A percentile compares a stretch with the other conserved stretches of the same genome.
Evolutionary conservation across 2,888 invertebrate genomes (phyloP).

Genomic region (Synanthedon vespiformis): DNA sequence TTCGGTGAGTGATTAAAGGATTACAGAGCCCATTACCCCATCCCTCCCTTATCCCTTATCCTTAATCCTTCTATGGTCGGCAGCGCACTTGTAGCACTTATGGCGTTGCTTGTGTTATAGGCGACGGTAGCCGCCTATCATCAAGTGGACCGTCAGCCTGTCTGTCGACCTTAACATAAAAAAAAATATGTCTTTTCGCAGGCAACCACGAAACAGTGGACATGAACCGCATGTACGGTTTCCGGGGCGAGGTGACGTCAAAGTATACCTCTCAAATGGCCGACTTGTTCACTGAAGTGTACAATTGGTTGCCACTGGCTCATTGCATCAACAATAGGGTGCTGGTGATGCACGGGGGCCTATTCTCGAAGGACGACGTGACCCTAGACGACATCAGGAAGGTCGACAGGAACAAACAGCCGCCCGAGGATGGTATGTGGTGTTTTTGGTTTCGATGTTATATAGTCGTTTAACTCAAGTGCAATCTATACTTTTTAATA

Average conservation of each 20-base stretch:
- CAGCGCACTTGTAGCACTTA: too few species aligned
- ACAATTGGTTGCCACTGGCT: conserved; percentile 96
- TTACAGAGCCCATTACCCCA: too few species aligned
- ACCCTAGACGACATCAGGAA: conserved; percentile 92
- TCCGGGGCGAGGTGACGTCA: conserved; percentile 97
- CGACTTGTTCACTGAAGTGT: conserved; percentile 97
- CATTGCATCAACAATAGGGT: conserved; percentile 89
- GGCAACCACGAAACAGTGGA: conserved; percentile 98
- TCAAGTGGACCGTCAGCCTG: too few species aligned
- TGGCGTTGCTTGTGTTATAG: too few species aligned
- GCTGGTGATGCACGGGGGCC: conserved; percentile 97
- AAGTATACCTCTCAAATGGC: conserved; percentile 97
- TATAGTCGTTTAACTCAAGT: too few species aligned
- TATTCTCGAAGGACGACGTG: conserved; percentile 93
- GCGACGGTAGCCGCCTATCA: too few species aligned
- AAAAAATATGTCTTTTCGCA: conserved; percentile 38
- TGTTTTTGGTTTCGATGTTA: too few species aligned
- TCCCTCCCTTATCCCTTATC: too few species aligned
- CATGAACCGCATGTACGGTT: conserved; percentile 99
- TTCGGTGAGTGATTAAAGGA: too few species aligned
- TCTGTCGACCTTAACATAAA: background rate
- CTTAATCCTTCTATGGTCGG: too few species aligned
- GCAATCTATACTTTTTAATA: too few species aligned
- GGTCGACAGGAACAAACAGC: conserved; percentile 94
- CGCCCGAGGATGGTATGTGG: conserved; percentile 88